Evolutionary conservation across 2,888 invertebrate species (phyloP), one percentile per base, ranked within the genome.

Genomic region (Coenonympha arcania): DNA sequence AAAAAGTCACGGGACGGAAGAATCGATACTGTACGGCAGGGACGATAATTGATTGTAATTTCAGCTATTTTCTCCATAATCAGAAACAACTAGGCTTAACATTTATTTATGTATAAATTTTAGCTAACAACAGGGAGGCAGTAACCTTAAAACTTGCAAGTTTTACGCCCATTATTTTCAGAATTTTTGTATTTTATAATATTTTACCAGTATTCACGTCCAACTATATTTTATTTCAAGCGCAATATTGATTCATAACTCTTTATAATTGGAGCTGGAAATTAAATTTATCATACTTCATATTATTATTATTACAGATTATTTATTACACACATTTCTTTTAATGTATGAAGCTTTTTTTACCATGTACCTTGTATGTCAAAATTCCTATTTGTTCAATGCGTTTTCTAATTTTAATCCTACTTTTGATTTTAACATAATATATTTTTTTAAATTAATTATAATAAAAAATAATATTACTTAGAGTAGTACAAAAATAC

Each of bases 1-100:
- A 75, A 84, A 79, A 75, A 78, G 75, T 73, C 75, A 70, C 69
- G 76, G 84, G 83, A 84, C 84, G 83, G 82, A 82, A 68, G 66
- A 77, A 82, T 85, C 83, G 70, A 84, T 85, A 84, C 70, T 59
- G 69, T 63, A 72, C 68, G 73, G 73, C 71, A 72, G 73, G 73
- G 72, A 73, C 71, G 76, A 60, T 57, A 61, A 50, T 58, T 50
- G 56, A n/a, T 44, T 49, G 47, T 52, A 58, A 57, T 55, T 50
- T 54, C 55, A 52, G 56, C 56, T 51, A 48, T 13, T 33, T 44
- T 20, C 3, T n/a, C 31, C 55, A 51, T 52, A 11, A 40, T 41
- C 44, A 6, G 48, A 47, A 33, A 45, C 37, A 42, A 28, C 34
- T 36, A 44, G 31, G 18, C 45, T 37, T 45, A 45, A 16, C 24